Percentiles rank a stretch among this genome's conserved stretches.
Evolutionary conservation across 92 coral and sea anemone species (phyloP).

Genomic region (Porites cylindrica): DNA sequence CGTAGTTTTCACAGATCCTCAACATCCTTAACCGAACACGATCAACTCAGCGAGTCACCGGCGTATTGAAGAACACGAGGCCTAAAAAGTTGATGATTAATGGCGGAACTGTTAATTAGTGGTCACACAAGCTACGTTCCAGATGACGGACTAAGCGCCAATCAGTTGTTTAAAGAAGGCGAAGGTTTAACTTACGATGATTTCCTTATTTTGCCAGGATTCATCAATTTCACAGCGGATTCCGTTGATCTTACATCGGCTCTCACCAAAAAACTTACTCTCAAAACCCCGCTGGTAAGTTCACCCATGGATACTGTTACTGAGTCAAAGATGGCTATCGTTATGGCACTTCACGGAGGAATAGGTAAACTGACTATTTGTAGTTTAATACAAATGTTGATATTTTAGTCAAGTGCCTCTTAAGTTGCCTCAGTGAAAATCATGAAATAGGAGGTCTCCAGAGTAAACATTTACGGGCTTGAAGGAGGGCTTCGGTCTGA

Average conservation of each 20-base stretch:
- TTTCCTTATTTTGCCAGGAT: conserved; percentile 94
- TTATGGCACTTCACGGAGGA: conserved; percentile 90
- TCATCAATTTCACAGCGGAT: conserved; percentile 92
- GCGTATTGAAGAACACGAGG: background rate
- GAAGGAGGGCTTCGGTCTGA: too few species aligned
- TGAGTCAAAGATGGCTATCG: conserved; percentile 88
- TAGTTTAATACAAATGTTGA: background rate
- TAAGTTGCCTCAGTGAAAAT: background rate
- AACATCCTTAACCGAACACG: too few species aligned
- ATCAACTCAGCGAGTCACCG: too few species aligned
- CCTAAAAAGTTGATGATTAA: background rate
- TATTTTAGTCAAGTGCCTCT: background rate
- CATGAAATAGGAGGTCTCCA: background rate
- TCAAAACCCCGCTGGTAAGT: conserved; percentile 95
- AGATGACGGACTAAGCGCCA: conserved; percentile 89
- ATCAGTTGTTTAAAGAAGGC: conserved; percentile 74
- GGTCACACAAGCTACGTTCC: conserved; percentile 89
- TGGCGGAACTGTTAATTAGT: conserved; percentile 83
- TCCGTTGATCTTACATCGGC: conserved; percentile 93
- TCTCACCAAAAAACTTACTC: conserved; percentile 79
- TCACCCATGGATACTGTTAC: conserved; percentile 99
- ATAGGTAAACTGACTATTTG: conserved; percentile 65
- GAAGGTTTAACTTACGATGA: conserved; percentile 96
- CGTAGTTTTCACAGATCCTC: too few species aligned
- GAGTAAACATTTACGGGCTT: too few species aligned